Base-by-base conservation (phyloP, 2,888 invertebrate species). In the Steromphala cineraria region DNA sequence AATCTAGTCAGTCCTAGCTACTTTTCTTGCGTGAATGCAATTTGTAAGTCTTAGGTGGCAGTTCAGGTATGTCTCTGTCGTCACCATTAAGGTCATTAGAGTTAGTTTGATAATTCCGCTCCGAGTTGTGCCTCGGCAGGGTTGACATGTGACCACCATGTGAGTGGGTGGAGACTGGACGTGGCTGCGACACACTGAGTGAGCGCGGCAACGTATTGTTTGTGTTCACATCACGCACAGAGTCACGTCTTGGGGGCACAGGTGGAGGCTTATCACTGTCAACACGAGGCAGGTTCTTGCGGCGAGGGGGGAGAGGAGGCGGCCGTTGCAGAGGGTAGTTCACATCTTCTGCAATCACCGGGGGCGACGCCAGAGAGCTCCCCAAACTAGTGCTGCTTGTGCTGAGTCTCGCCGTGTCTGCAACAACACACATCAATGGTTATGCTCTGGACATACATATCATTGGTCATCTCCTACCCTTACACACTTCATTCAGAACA, bases 251-350 rank as follows among this genome's bases (percentile, higher is more conserved):
- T 15, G 96, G 96, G 67, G 96, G 96, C 86, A 95, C 94, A 77
- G 96, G 96, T 55, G 93, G 92, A 24, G 95, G 95, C 87, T 94
- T 95, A 75, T 95, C 94, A 78, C 84, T 82, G 75, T 86, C 87
- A 91, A 96, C 96, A 82, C 96, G 94, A 8, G 96, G 96, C 53
- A 80, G 76, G 19, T 95, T 95, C 85, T 90, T 90, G 74, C 95
- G 94, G 84, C 95, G 86, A n/a, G 89, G 87, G 28, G 90, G 89
- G 36, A 90, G 91, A 5, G 90, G 84, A 74, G 91, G 91, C 8
- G 91, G 91, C 40, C 90, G 90, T 52, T 82, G 84, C 71, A 87
- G 81, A 75, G 81, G 79, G 81, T 85, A 83, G 28, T 84, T 84
- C 78, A 80, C 82, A 55, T 77, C 82, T 62, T 82, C 85, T 79